Evolutionary conservation across 2,797 vertebrate species (phyloP).

Genomic region (Carapus acus): DNA sequence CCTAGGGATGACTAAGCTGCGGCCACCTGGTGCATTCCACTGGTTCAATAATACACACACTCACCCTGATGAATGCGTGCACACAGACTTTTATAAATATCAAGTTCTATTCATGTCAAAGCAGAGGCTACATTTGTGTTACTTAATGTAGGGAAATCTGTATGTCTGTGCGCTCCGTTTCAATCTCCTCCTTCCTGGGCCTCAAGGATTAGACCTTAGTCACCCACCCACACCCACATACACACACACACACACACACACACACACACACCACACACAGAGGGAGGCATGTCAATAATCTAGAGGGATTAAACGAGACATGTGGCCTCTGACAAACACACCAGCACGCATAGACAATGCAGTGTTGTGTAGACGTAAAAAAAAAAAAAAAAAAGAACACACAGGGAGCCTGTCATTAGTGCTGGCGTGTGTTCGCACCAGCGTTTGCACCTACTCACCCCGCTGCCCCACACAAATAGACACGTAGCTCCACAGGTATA

Average conservation of each 20-base stretch:
- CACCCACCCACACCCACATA: slow-evolving; percentile 47
- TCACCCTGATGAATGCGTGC: too few species aligned
- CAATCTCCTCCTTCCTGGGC: slow-evolving; percentile 59
- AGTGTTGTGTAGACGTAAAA: slow-evolving; percentile 41
- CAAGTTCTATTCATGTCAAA: too few species aligned
- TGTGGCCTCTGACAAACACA: slow-evolving; percentile 37
- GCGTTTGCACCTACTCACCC: slow-evolving; percentile 33
- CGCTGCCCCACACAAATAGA: background rate
- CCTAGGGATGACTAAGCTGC: slow-evolving; percentile 22
- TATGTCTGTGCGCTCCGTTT: slow-evolving; percentile 47
- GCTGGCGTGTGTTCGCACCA: slow-evolving; percentile 38
- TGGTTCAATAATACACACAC: background rate
- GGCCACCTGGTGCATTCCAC: slow-evolving; percentile 24
- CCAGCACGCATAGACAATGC: slow-evolving; percentile 50
- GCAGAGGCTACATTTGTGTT: too few species aligned
- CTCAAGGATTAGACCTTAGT: slow-evolving; percentile 68
- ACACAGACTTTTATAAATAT: too few species aligned
- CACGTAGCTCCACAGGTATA: background rate
- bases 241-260: too few species aligned
- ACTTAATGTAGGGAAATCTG: slow-evolving; percentile 17
- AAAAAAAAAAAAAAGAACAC: too few species aligned
- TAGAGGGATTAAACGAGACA: slow-evolving; percentile 59
- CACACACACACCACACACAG: too few species aligned
- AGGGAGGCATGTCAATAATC: slow-evolving; percentile 72
- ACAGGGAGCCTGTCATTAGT: too few species aligned